Evolutionary conservation across 2,797 vertebrate genomes (phyloP), one percentile per base, ranked within the genome.

Genomic region (Oophaga sylvatica): DNA sequence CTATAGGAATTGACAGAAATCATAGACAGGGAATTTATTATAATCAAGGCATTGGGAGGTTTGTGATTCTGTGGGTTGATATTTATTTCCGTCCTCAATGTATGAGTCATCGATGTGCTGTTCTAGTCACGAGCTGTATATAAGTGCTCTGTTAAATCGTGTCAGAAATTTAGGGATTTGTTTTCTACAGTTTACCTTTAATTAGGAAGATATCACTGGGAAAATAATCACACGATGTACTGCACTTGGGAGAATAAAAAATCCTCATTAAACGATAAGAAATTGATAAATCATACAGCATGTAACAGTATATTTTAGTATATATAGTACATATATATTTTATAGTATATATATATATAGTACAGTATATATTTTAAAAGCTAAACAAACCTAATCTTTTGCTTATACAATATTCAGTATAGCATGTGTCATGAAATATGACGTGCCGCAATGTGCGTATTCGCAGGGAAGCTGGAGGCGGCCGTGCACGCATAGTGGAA

Each of bases 101-200:
- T 83, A 13, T 87, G 87, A 87, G 48, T 87, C 87, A 87, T 68
- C 10, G 19, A 75, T 83, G 86, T 67, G 80, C 63, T 45, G 22
- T 67, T 83, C 29, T 26, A 77, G 73, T 79, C 53, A 83, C 48
- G 53, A 83, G 63, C 56, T 31, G 70, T 77, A 2, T 70, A 70
- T 70, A 41, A 83, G 78, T 57, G 60, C 59, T 3, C 45, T 67
- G 70, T 77, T 75, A 31, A 65, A 77, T 76, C 26, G 77, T 29
- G 8, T 77, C 60, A 68, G 48, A 45, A 48, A 57, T 62, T 75
- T 60, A 41, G 70, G 71, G 80, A 41, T 76, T 48, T 85, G 73
- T 67, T 81, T 75, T 83, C 45, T 57, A 15, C 26, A 22, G 53
- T 67, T 57, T 75, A 76, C 53, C 60, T 45, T 70, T 77, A 70